Percentiles rank a stretch among this genome's conserved stretches.
Conservation (phyloP, 2,797 vertebrate species). For the Columba guinea region DNA sequence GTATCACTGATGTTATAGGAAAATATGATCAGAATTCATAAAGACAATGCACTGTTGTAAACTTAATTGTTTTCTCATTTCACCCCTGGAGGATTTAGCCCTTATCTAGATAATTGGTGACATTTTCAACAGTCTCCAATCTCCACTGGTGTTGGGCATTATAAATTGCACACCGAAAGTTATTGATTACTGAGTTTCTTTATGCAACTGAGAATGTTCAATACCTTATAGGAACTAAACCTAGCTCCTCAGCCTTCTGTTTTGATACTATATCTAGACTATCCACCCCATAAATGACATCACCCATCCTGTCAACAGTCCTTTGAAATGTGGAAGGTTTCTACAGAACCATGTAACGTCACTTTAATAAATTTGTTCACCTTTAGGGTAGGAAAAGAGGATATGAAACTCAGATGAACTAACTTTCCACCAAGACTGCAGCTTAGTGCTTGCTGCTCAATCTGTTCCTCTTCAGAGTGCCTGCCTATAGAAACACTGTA, state of each 20-base stretch:
- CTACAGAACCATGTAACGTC: not conserved
- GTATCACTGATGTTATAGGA: not conserved
- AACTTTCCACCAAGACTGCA: not conserved
- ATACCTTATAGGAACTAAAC: not conserved
- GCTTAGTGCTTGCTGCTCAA: not conserved
- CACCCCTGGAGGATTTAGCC: not conserved
- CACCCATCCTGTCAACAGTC: not conserved
- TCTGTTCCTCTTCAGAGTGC: not conserved
- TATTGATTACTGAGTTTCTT: conserved; percentile 17
- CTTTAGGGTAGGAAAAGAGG: not conserved
- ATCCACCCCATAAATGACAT: not conserved
- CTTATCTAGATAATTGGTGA: conserved; percentile 52
- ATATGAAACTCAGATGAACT: not conserved
- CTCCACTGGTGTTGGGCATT: conserved; percentile 30
- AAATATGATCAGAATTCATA: conserved; percentile 22
- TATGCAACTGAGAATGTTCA: not conserved
- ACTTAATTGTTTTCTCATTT: conserved; percentile 29
- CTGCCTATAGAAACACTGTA: not conserved
- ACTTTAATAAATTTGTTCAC: not conserved
- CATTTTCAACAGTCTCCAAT: conserved; percentile 56
- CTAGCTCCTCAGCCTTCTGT: not conserved
- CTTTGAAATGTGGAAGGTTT: not conserved
- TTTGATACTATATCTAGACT: not conserved
- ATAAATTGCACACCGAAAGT: conserved; percentile 10
- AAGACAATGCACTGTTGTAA: not conserved